Conservation (phyloP, 2,113 vertebrate genomes). For the Elaphurus davidianus region DNA sequence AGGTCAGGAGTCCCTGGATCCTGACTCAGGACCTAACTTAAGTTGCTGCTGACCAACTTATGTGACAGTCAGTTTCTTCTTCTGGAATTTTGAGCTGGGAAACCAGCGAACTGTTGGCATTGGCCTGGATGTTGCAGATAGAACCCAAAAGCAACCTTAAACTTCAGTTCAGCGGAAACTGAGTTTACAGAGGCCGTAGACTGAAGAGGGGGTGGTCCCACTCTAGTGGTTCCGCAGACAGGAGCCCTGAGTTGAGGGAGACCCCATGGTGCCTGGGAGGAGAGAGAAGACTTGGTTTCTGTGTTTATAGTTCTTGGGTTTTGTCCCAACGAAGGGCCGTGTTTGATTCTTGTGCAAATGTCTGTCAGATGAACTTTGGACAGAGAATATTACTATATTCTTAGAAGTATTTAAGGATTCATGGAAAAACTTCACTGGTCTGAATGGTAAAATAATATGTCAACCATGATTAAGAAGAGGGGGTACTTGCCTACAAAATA, state of each 20-base stretch:
- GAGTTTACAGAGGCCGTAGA: not conserved
- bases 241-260: not conserved
- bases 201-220: not conserved
- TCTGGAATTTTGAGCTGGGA: not conserved
- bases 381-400: not conserved
- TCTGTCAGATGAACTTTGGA: not conserved
- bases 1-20: not conserved
- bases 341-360: not conserved
- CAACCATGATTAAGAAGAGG: slow-evolving; percentile 34
- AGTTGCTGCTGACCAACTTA: not conserved
- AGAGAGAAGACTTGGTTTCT: not conserved
- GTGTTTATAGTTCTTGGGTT: not conserved
- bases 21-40: not conserved
- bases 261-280: not conserved
- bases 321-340: not conserved
- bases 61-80: not conserved
- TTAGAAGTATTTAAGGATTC: not conserved
- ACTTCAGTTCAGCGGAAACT: not conserved
- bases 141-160: not conserved
- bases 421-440: not conserved
- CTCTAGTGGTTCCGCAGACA: not conserved
- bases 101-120: not conserved
- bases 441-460: slow-evolving; percentile 32
- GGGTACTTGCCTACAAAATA: not conserved
- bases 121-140: not conserved